Evolutionary conservation across 1,140 invertebrate species (phyloP).

Genomic region (Meloidogyne hapla): DNA sequence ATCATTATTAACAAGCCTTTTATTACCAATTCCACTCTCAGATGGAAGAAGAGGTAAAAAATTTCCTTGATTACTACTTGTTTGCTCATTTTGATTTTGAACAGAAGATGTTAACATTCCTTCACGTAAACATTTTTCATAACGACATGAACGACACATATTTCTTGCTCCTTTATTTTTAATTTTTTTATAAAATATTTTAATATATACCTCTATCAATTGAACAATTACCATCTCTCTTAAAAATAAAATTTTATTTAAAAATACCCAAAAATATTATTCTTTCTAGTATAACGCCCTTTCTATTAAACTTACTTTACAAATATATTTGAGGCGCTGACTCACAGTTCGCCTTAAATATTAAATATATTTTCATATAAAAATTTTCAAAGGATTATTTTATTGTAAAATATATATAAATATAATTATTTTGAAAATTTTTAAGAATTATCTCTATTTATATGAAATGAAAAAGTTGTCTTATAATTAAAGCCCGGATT

Average conservation of each 20-base stretch:
- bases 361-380: too few relatives aligned
- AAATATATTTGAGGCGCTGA: neutral
- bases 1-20: constrained; percentile 11
- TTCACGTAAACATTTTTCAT: constrained; percentile 41
- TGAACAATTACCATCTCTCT: constrained; percentile 12
- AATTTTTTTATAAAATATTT: neutral
- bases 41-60: neutral
- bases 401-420: too few relatives aligned
- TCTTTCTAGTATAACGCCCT: too few relatives aligned
- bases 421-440: too few relatives aligned
- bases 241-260: neutral
- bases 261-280: too few relatives aligned
- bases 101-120: constrained; percentile 47
- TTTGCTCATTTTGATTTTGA: neutral
- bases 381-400: too few relatives aligned
- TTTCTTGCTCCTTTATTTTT: constrained; percentile 35
- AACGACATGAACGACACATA: constrained; percentile 51
- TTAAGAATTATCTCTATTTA: too few relatives aligned
- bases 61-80: neutral
- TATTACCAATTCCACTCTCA: constrained; percentile 42
- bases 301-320: neutral
- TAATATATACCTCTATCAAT: constrained; percentile 23
- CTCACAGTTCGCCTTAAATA: neutral
- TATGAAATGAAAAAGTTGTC: too few relatives aligned
- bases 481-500: too few relatives aligned